These are phyloP conservation scores for Ambastaia sidthimunki DNA, from an alignment of 2,797 vertebrate species.

Conservation along the genomic window DNA sequence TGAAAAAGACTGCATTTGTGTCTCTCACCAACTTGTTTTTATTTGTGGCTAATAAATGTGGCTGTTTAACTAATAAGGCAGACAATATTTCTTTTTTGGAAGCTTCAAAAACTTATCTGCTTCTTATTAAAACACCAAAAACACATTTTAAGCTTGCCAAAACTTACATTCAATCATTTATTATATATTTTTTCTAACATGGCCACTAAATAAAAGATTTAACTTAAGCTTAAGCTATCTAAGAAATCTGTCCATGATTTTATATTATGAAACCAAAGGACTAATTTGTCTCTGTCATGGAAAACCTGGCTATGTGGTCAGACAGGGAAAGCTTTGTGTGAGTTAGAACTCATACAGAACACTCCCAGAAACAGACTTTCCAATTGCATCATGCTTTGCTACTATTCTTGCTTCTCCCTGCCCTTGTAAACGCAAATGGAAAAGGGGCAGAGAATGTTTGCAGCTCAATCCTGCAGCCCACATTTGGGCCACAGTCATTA, in stretches of 20 bases:
- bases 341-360: slow-evolving; percentile 1
- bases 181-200: slow-evolving; percentile 14
- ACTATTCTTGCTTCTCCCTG: background rate
- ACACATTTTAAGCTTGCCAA: too few relatives aligned
- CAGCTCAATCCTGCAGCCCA: slow-evolving; percentile 31
- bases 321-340: slow-evolving; percentile 1
- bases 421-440: slow-evolving; percentile 51
- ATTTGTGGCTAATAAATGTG: background rate
- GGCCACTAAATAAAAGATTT: background rate
- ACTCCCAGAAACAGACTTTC: background rate
- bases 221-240: slow-evolving; percentile 2
- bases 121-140: slow-evolving; percentile 12
- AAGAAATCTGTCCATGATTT: slow-evolving; percentile 18
- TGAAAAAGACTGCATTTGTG: too few relatives aligned
- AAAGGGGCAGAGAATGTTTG: slow-evolving; percentile 56
- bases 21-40: background rate
- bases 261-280: background rate
- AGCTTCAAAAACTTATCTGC: slow-evolving; percentile 5
- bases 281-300: slow-evolving; percentile 11
- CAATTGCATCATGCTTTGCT: slow-evolving; percentile 2
- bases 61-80: background rate
- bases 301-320: slow-evolving; percentile 29
- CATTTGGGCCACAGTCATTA: slow-evolving; percentile 32
- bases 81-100: background rate
- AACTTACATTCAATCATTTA: background rate